phyloP scores from a whole-genome alignment of 2,113 vertebrate species.

The Fulica atra region DNA sequence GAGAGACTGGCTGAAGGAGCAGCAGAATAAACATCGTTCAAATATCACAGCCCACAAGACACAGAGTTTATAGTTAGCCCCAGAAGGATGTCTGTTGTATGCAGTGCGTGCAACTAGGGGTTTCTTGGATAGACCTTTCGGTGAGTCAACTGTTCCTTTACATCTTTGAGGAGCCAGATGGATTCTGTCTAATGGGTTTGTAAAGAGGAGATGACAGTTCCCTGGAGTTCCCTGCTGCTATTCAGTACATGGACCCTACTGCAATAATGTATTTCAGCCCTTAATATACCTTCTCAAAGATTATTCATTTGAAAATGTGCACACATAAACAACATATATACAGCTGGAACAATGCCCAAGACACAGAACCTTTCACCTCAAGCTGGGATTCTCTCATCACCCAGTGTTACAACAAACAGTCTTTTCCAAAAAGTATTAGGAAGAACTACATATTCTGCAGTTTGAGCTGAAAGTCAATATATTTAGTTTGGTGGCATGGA shows the following conservation, averaged over 20 bases:
- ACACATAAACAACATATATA: not conserved
- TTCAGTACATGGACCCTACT: not conserved
- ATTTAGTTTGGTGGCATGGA: not conserved
- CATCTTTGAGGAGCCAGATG: constrained; percentile 31
- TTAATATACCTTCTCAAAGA: not conserved
- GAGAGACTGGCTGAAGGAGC: not conserved
- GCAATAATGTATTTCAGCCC: not conserved
- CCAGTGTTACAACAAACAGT: not conserved
- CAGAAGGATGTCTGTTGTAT: not conserved
- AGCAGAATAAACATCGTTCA: not conserved
- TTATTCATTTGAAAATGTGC: not conserved
- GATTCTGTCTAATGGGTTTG: not conserved
- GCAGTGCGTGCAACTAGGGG: not conserved
- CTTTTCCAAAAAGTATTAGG: not conserved
- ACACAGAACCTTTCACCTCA: constrained; percentile 29
- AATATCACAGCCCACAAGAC: not conserved
- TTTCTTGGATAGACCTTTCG: constrained; percentile 9
- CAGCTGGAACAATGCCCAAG: not conserved
- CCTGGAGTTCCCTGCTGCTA: not conserved
- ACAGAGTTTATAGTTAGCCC: not conserved
- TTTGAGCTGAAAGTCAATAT: not conserved
- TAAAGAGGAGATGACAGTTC: constrained; percentile 37
- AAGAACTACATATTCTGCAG: not conserved
- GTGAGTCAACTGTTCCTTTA: constrained; percentile 17
- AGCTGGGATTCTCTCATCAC: constrained; percentile 33